phyloP scores from a whole-genome alignment of 2,797 vertebrate genomes.

The Clarias pachynema region DNA sequence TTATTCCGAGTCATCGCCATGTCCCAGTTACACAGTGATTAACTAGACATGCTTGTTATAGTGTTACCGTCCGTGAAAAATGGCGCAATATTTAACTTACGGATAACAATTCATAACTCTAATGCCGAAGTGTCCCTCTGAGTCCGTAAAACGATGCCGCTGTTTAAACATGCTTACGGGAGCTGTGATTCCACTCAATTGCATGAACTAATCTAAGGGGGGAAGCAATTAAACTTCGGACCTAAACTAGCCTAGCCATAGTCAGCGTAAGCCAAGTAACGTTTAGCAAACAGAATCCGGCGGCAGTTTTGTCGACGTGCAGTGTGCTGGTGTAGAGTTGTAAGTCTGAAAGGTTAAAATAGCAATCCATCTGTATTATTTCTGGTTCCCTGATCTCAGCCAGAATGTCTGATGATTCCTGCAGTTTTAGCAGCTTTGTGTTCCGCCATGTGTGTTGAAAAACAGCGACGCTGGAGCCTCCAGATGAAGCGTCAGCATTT shows the following conservation, averaged over 20 bases:
- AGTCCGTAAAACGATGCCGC: constrained; percentile 23
- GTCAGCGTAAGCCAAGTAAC: neutral
- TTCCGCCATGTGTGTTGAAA: constrained; percentile 7
- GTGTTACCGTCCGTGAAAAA: neutral
- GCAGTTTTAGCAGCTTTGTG: constrained; percentile 8
- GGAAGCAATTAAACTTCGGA: constrained; percentile 1
- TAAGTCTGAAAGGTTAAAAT: neutral
- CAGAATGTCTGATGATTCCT: neutral
- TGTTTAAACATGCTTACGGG: constrained; percentile 25
- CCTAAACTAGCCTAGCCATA: neutral
- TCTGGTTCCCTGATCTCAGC: constrained; percentile 1
- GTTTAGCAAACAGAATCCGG: neutral
- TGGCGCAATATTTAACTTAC: neutral
- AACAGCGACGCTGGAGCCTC: neutral
- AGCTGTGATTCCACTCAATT: constrained; percentile 5
- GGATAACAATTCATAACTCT: constrained; percentile 16
- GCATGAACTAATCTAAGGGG: constrained; percentile 14
- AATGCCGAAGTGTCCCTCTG: neutral
- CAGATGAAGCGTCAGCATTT: constrained; percentile 6
- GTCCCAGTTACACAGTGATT: constrained; percentile 20
- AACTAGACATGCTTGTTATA: constrained; percentile 23
- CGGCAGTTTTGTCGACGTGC: neutral
- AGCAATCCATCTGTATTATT: neutral
- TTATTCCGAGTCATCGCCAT: neutral
- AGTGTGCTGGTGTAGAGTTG: neutral